phyloP scores from a whole-genome alignment of 2,113 vertebrate genomes.

The Gambusia holbrooki region DNA sequence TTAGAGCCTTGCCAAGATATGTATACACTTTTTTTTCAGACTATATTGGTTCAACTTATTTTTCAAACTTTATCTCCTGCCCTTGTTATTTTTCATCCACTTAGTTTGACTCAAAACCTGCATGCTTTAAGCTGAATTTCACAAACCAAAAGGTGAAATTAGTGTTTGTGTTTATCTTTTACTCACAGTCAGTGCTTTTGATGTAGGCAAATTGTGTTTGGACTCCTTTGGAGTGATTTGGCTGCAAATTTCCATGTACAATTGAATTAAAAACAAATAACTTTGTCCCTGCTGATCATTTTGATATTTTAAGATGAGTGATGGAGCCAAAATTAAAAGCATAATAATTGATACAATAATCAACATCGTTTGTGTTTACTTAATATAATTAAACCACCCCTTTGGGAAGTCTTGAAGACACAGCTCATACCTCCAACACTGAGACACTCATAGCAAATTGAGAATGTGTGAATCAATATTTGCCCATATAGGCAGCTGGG shows the following conservation, averaged over 20 bases:
- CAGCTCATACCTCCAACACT: conserved; percentile 1
- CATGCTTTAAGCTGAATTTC: too few relatives aligned
- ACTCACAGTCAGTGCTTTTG: neutral
- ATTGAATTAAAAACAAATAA: neutral
- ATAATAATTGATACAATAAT: neutral
- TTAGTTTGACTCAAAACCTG: neutral
- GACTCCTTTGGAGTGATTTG: neutral
- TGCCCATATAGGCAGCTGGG: conserved; percentile 52
- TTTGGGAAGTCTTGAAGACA: neutral
- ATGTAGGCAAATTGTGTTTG: neutral
- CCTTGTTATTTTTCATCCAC: too few relatives aligned
- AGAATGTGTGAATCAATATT: conserved; percentile 66
- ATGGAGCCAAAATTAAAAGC: neutral
- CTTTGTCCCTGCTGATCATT: neutral
- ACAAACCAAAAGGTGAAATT: neutral
- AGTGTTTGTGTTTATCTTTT: neutral
- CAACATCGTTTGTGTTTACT: neutral
- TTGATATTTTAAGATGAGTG: neutral
- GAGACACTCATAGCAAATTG: conserved; percentile 29
- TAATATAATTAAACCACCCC: neutral
- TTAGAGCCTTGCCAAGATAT: neutral
- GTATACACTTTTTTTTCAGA: neutral
- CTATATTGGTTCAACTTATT: too few relatives aligned
- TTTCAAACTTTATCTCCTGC: too few relatives aligned
- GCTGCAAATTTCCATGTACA: neutral